These are phyloP conservation scores for Syngnathus floridae DNA, from an alignment of 2,113 vertebrate species.

Conservation along the genomic window DNA sequence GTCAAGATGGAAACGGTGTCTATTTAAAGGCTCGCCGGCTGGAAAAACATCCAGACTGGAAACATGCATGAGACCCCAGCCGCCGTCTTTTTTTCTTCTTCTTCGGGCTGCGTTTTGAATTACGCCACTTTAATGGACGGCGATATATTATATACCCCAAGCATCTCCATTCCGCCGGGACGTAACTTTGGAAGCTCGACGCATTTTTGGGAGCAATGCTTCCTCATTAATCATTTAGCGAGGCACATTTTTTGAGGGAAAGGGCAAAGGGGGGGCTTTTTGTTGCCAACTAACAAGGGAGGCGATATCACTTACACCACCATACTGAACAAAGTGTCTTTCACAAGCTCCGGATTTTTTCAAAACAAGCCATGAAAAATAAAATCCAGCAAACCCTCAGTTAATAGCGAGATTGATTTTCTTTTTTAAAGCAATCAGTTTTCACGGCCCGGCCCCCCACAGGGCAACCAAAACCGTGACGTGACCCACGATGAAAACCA, in stretches of 20 bases:
- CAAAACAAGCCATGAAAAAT: neutral
- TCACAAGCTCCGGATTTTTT: slow-evolving; percentile 3
- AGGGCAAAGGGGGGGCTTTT: too few relatives aligned
- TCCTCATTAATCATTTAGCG: slow-evolving; percentile 45
- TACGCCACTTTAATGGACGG: slow-evolving; percentile 40
- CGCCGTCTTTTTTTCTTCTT: slow-evolving; percentile 2
- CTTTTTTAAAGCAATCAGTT: too few relatives aligned
- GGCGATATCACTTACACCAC: slow-evolving; percentile 33
- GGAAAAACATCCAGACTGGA: slow-evolving; percentile 57
- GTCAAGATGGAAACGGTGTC: slow-evolving; percentile 61
- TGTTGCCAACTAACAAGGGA: slow-evolving; percentile 19
- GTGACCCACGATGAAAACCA: neutral
- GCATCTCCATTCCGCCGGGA: slow-evolving; percentile 33
- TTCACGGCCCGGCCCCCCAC: neutral
- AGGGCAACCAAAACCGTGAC: neutral
- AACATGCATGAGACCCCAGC: slow-evolving; percentile 45
- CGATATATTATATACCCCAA: slow-evolving; percentile 40
- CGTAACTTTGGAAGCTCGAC: slow-evolving; percentile 30
- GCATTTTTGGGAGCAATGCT: slow-evolving; percentile 40
- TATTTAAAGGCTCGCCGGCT: slow-evolving; percentile 57
- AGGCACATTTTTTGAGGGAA: slow-evolving; percentile 17
- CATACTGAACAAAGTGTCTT: slow-evolving; percentile 28
- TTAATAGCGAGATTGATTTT: too few relatives aligned
- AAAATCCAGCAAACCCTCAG: neutral
- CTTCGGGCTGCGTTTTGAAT: slow-evolving; percentile 44